Evolutionary conservation across 1,140 invertebrate species (phyloP), one percentile per base, ranked within the genome.

Genomic region (Eubasilissa regina): DNA sequence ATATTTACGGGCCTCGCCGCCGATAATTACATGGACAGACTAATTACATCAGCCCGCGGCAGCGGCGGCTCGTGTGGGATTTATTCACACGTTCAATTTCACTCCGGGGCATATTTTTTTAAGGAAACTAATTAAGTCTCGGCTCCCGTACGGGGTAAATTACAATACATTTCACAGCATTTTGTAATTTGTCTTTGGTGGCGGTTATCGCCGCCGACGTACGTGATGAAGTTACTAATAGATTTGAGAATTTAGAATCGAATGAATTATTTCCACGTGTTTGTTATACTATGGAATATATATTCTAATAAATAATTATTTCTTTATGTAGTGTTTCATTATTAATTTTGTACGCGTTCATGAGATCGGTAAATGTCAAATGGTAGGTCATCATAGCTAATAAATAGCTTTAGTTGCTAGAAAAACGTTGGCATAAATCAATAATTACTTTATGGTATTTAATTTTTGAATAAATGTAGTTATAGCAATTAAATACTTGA

Each of bases 141-240:
- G 76, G 79, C 79, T 80, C 79, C 79, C 75, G 79, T 80, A 77
- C 68, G 74, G 79, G 72, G 74, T 77, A 77, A 77, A 80, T 80
- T 77, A 77, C 66, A 53, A 64, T 76, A 66, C 45, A 25, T 74
- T 74, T 74, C 70, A 74, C 70, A 74, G 70, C 53, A 55, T 74
- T 74, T 74, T 74, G 70, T 74, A 48, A 64, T 76, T 76, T 76
- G 56, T 76, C 75, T 76, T 48, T 62, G 35, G 48, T 17, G 12
- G 8, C 12, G 15, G 12, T 62, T 62, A 44, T 35, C 56, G 75
- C 58, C 56, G 73, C 43, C 56, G n/a, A 62, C 8, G 75, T 56
- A 64, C 15, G 70, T 74, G 70, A 74, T 74, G 70, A 74, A 55
- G 70, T 74, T 56, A 44, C 25, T 74, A 74, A 74, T 74, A 74